A percentile compares a stretch with the other conserved stretches of the same genome.
Evolutionary conservation across 92 coral and sea anemone genomes (phyloP).

Genomic region (Paragorgia papillata): DNA sequence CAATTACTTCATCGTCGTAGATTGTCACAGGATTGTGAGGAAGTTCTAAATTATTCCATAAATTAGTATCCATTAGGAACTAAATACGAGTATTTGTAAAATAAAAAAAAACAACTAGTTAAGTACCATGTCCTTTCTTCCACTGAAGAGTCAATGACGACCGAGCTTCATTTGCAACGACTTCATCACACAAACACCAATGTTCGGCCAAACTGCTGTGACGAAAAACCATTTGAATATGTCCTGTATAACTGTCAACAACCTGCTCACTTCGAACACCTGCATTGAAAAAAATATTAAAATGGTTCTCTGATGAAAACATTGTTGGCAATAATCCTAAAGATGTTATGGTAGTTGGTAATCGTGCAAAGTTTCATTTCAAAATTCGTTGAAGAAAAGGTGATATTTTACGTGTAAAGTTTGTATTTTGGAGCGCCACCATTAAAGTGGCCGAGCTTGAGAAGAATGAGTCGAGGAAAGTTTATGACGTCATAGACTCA

Average conservation of each 20-base stretch:
- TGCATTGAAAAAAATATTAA: neutral
- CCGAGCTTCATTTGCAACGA: constrained; percentile 7
- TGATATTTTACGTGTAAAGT: too few relatives aligned
- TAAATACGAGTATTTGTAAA: too few relatives aligned
- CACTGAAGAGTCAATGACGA: constrained; percentile 21
- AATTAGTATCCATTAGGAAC: neutral
- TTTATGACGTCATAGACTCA: too few relatives aligned
- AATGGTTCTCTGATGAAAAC: neutral
- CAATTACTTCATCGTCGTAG: constrained; percentile 55
- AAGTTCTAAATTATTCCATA: constrained; percentile 44
- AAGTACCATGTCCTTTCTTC: constrained; percentile 38
- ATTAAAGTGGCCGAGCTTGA: too few relatives aligned
- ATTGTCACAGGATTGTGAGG: constrained; percentile 58
- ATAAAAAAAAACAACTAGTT: neutral
- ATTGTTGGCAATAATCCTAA: too few relatives aligned
- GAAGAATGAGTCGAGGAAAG: too few relatives aligned
- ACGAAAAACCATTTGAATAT: constrained; percentile 29
- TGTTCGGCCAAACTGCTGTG: constrained; percentile 40
- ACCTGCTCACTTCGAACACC: constrained; percentile 37
- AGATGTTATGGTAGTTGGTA: too few relatives aligned
- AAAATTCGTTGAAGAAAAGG: too few relatives aligned
- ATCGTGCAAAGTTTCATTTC: too few relatives aligned
- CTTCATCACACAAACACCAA: constrained; percentile 35
- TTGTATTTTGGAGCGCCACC: too few relatives aligned
- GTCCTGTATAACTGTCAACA: constrained; percentile 35